A percentile compares a stretch with the other conserved stretches of the same genome.
Evolutionary conservation across 2,797 vertebrate species (phyloP).

Genomic region (Hipposideros larvatus): DNA sequence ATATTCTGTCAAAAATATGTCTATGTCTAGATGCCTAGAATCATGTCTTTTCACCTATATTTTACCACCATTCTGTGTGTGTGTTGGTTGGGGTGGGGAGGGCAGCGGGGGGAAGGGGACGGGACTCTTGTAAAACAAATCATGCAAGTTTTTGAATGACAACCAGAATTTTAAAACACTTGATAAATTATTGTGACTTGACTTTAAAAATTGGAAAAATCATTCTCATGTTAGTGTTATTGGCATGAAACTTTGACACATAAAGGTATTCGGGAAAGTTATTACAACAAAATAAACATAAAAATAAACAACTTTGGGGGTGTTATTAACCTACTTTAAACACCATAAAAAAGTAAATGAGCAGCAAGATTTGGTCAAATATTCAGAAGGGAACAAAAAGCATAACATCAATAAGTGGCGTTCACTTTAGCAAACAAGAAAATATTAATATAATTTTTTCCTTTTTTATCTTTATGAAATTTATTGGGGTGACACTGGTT

Average conservation of each 20-base stretch:
- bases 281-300: constrained; percentile 1
- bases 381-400: background rate
- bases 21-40: background rate
- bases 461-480: no score
- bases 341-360: background rate
- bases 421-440: background rate
- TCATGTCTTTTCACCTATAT: background rate
- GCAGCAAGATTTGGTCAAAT: background rate
- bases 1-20: background rate
- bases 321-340: background rate
- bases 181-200: background rate
- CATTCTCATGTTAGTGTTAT: background rate
- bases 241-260: constrained; percentile 22
- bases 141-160: background rate
- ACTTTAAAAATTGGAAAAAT: constrained; percentile 18
- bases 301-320: background rate
- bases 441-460: constrained; percentile 26
- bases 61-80: background rate
- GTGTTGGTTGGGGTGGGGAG: background rate
- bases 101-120: no score
- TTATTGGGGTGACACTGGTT: no score
- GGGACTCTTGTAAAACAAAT: constrained; percentile 13
- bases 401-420: background rate
- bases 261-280: background rate
- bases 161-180: background rate